Evolutionary conservation across 2,113 vertebrate species (phyloP), one percentile per base, ranked within the genome.

Genomic region (Anolis sagrei): DNA sequence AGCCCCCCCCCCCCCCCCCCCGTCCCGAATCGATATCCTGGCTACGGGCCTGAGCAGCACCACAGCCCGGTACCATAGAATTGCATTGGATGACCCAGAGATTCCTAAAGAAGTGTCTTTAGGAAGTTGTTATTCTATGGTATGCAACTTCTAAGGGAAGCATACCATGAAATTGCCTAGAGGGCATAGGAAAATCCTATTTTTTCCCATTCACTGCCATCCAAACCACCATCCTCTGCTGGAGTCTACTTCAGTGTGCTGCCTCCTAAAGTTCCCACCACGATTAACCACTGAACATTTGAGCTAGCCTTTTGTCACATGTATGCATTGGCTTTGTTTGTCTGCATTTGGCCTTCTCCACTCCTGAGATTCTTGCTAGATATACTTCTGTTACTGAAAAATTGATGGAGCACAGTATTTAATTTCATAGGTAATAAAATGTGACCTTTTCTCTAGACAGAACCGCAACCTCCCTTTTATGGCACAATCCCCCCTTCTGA

Each of bases 361-460:
- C 1, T 10, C 87, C 89, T 27, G 18, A 70, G 88, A 83, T 75
- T 29, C 74, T 76, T 19, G 64, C 19, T 78, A 62, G 66, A 91
- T 92, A 73, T n/a, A 80, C 14, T 9, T 79, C 5, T 74, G 39
- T 14, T 73, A 64, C 23, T 87, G 86, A 74, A 88, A 69, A 90
- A 68, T 86, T 83, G 66, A 83, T 82, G n/a, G 87, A 72, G 23
- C 77, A 76, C 16, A 77, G 7, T 80, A 72, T 83, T 94, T 93
- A 93, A 91, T 95, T 92, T 89, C 87, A 74, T 74, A 89, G 89
- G 75, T 94, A 92, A 90, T 89, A 92, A 86, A 76, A 68, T 32
- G 1, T 93, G 94, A 94, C 94, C 91, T 94, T 95, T 93, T 75
- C 23, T 75, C 54, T 32, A 82, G 66, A 81, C 44, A 2, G 39